Conservation (phyloP, 2,113 vertebrate species). For the Naja naja region DNA sequence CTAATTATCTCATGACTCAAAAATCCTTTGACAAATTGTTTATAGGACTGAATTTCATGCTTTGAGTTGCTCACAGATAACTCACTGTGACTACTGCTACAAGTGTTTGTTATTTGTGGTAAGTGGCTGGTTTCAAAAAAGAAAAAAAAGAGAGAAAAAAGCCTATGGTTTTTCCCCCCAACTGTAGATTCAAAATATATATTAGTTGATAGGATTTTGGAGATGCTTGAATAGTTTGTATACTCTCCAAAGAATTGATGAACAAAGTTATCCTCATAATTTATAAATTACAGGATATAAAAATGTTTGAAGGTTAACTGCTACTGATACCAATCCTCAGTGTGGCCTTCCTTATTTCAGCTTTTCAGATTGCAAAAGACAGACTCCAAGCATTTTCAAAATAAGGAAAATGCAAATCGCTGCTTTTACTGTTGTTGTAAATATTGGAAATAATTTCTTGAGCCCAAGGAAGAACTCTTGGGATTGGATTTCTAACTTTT, state of each 20-base stretch:
- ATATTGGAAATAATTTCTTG: not conserved
- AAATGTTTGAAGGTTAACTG: not conserved
- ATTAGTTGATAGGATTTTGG: not conserved
- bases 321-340: constrained; percentile 7
- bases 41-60: not conserved
- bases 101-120: constrained; percentile 31
- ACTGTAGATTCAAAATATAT: not conserved
- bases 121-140: not conserved
- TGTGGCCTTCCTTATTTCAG: not conserved
- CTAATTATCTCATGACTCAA: constrained; percentile 32
- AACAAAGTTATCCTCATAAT: constrained; percentile 1
- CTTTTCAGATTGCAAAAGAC: not conserved
- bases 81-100: constrained; percentile 4
- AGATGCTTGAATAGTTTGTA: not conserved
- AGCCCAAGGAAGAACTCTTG: not conserved
- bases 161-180: not conserved
- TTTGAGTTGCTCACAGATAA: constrained; percentile 32
- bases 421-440: constrained; percentile 1
- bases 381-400: not conserved
- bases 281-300: not conserved
- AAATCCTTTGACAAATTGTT: constrained; percentile 7
- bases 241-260: not conserved
- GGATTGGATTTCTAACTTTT: not conserved
- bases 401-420: not conserved
- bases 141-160: not conserved